phyloP scores from a whole-genome alignment of 2,797 vertebrate species.

The Pachyuromys duprasi region DNA sequence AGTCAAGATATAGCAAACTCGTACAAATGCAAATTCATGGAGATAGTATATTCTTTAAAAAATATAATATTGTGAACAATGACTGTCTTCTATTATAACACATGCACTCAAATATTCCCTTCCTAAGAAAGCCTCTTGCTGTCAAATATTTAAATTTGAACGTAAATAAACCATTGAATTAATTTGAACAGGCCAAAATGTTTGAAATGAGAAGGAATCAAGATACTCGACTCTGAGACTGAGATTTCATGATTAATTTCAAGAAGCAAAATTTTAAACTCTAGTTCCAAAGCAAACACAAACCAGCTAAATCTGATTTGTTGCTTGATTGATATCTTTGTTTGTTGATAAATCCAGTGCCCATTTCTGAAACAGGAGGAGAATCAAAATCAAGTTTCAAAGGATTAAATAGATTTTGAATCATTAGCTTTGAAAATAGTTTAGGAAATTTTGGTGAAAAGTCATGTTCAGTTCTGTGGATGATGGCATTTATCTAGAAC shows the following conservation, averaged over 20 bases:
- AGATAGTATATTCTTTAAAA: conserved; percentile 37
- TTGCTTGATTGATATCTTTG: neutral
- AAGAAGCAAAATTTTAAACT: neutral
- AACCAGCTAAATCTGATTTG: neutral
- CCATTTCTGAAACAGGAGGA: neutral
- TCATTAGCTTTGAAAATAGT: neutral
- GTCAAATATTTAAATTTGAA: conserved; percentile 32
- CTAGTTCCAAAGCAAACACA: neutral
- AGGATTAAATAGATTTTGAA: neutral
- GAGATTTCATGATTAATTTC: neutral
- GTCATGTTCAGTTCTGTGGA: neutral
- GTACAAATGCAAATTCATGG: neutral
- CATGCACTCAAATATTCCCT: neutral
- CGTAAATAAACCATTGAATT: neutral
- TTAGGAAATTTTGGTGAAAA: neutral
- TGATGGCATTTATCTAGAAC: neutral
- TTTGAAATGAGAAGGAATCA: neutral
- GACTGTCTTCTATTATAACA: neutral
- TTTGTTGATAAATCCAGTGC: neutral
- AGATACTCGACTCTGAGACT: neutral
- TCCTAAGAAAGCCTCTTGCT: neutral
- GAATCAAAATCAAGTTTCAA: neutral
- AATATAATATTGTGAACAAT: conserved; percentile 43
- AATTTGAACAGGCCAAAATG: neutral
- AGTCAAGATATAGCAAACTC: neutral